Evolutionary conservation across 2,113 vertebrate species (phyloP), one percentile per base, ranked within the genome.

Genomic region (Fregetta grallaria): DNA sequence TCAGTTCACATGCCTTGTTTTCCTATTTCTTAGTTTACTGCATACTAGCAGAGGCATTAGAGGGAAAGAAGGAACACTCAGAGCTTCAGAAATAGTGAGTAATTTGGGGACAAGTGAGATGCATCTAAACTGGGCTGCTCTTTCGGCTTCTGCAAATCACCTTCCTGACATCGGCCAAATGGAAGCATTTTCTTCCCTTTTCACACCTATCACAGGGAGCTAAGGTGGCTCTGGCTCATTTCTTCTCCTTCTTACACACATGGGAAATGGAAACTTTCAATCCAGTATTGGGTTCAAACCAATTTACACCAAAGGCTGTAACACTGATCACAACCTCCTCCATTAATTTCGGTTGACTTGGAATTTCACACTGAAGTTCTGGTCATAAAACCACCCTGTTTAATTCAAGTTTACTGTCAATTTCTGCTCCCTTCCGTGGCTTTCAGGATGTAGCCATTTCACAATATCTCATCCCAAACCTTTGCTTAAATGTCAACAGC

Each of bases 291-390:
- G 10, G 19, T 45, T 85, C 36, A 45, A 76, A 86, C 17, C 52
- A 30, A 5, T 68, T 65, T 67, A 29, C 27, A 29, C 11, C 49
- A 40, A 42, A 34, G 56, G 26, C 3, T 19, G 7, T 53, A 1
- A 1, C 78, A 49, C 22, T 42, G 25, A 32, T 38, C 36, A 22
- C 34, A 45, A 5, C 19, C 23, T 86, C 10, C 32, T 78, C 58
- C 26, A 0, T 0, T 15, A 67, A 27, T 38, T 88, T 29, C 0
- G 0, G 10, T 50, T 66, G n/a, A 47, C 38, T 27, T 52, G 8
- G 32, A 18, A 50, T 77, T 93, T 84, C 11, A 6, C 1, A 3
- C 49, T 40, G 70, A 55, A 76, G 10, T 76, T 79, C 27, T 65
- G 21, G 29, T 63, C 26, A 56, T 70, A 93, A 82, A 32, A 1